Evolutionary conservation across 2,797 vertebrate genomes (phyloP).

Genomic region (Hemitrygon akajei): DNA sequence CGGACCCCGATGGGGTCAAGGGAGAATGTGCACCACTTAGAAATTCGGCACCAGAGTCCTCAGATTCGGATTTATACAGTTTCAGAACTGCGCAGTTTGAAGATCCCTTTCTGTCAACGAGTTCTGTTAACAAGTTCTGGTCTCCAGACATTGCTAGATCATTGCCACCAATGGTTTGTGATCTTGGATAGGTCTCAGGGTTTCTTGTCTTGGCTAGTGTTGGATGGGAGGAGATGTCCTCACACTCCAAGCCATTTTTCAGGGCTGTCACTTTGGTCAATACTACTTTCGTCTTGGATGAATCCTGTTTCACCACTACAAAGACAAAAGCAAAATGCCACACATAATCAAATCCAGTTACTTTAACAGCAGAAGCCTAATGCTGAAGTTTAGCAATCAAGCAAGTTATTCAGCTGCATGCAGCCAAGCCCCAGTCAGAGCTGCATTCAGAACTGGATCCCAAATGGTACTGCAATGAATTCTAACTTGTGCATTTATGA

Average conservation of each 20-base stretch:
- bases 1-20: conserved; percentile 66
- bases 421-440: not conserved
- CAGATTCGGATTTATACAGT: conserved; percentile 75
- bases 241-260: conserved; percentile 53
- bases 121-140: conserved; percentile 54
- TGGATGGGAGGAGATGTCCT: conserved; percentile 41
- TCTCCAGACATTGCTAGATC: conserved; percentile 48
- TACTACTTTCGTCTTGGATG: conserved; percentile 66
- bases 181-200: not conserved
- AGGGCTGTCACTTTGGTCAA: conserved; percentile 77
- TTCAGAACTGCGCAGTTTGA: conserved; percentile 51
- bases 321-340: conserved; percentile 42
- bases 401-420: not conserved
- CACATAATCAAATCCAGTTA: not conserved
- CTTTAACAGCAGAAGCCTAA: not conserved
- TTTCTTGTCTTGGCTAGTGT: conserved; percentile 43
- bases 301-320: conserved; percentile 63
- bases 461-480: not conserved
- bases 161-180: conserved; percentile 32
- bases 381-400: not conserved
- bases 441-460: not conserved
- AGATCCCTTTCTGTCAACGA: conserved; percentile 43
- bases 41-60: conserved; percentile 77
- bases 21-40: conserved; percentile 74
- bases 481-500: not conserved